A percentile compares a stretch with the other conserved stretches of the same genome.
Evolutionary conservation across 2,797 vertebrate genomes (phyloP).

Genomic region (Semotilus atromaculatus): DNA sequence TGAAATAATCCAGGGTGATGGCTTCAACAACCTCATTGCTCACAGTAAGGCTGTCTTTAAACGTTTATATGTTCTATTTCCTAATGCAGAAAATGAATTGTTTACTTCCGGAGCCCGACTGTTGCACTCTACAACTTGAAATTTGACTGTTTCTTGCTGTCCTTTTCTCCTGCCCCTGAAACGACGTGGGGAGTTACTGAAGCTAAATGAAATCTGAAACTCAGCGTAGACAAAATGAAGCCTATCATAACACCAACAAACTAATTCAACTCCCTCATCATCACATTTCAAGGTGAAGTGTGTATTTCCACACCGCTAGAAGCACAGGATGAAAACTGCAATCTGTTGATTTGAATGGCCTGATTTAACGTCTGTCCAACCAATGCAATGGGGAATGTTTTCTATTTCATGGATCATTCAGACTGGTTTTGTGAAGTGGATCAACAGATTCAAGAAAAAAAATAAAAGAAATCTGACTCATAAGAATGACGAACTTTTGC

Average conservation of each 20-base stretch:
- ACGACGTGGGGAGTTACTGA: neutral
- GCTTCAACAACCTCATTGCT: neutral
- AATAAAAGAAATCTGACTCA: too few relatives aligned
- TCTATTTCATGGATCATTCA: neutral
- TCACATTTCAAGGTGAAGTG: conserved; percentile 11
- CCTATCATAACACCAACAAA: conserved; percentile 14
- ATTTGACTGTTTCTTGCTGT: neutral
- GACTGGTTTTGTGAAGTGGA: too few relatives aligned
- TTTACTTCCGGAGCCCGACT: neutral
- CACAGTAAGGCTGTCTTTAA: too few relatives aligned
- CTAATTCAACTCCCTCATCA: neutral
- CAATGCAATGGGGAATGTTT: neutral
- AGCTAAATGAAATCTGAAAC: conserved; percentile 6
- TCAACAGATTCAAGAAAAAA: too few relatives aligned
- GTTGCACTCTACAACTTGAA: neutral
- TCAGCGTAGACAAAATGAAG: neutral
- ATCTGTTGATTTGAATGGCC: neutral
- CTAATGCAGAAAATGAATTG: neutral
- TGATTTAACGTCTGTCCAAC: neutral
- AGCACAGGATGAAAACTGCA: neutral
- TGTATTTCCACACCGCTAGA: neutral
- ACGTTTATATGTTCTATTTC: neutral
- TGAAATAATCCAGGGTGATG: neutral
- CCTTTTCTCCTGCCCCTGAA: neutral
- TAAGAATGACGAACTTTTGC: too few relatives aligned